Evolutionary conservation across 1,140 invertebrate species (phyloP), one percentile per base, ranked within the genome.

Genomic region (Psilanteris sp.): DNA sequence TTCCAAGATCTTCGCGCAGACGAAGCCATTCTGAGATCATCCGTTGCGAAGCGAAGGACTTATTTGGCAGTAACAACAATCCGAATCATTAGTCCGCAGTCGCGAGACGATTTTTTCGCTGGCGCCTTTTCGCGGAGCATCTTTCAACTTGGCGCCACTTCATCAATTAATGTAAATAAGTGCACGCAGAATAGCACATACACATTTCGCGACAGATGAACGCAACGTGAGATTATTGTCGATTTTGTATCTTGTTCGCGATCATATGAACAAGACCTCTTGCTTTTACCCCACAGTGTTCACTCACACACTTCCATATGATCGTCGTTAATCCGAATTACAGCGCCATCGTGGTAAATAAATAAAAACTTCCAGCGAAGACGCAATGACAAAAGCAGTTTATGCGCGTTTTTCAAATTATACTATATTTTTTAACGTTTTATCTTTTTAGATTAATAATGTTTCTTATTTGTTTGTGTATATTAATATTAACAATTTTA

Each of bases 1-100:
- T 90, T 91, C 89, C 89, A 90, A 81, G 90, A 90, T 86, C 89
- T 89, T 83, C 91, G 92, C 34, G 89, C 89, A 41, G 90, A 88
- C 64, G 90, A 89, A 85, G 91, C 90, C 91, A 91, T 87, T 81
- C 79, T 73, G 68, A 66, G 78, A 77, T 79, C 77, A 75, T 72
- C 75, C 77, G 79, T 81, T 79, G 61, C 62, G 70, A 77, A 43
- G 70, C 72, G 68, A 82, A 81, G 77, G 81, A 87, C 84, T 87
- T 87, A 87, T 88, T 87, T 87, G 83, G 84, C 81, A 84, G 80
- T 72, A 81, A 83, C 81, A 85, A 84, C 78, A 83, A 81, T 81
- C 79, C 36, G 70, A 74, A 71, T 77, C 77, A 78, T 78, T 52
- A 81, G 48, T 77, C 77, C 75, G 73, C 67, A 77, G 54, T 80